These are phyloP conservation scores for Hirtodrosophila duncani DNA, from an alignment of 2,888 invertebrate species.

Conservation along the genomic window DNA sequence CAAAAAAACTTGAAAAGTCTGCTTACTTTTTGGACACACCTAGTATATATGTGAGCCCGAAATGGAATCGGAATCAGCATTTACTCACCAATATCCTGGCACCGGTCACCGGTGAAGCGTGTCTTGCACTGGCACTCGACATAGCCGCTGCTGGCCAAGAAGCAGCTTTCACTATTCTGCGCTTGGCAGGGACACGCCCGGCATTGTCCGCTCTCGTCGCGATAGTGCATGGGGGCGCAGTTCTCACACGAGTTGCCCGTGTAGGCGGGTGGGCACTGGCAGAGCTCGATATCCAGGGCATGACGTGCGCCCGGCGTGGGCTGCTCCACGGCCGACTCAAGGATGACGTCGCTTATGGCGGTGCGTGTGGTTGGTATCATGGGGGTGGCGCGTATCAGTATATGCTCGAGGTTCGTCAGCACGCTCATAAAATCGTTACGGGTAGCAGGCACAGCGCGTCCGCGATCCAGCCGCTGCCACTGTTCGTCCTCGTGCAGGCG, in stretches of 20 bases:
- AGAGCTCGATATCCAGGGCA: slow-evolving; percentile 90
- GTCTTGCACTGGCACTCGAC: slow-evolving; percentile 85
- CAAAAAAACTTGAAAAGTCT: too few relatives aligned
- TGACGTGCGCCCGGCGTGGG: slow-evolving; percentile 81
- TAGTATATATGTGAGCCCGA: background rate
- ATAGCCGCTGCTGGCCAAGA: slow-evolving; percentile 81
- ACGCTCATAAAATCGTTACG: slow-evolving; percentile 91
- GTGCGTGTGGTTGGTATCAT: slow-evolving; percentile 80
- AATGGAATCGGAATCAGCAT: background rate
- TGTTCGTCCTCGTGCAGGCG: slow-evolving; percentile 84
- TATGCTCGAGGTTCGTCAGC: slow-evolving; percentile 88
- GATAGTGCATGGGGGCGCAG: slow-evolving; percentile 86
- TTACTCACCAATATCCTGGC: slow-evolving; percentile 80
- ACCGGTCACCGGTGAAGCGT: slow-evolving; percentile 85
- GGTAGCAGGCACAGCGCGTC: slow-evolving; percentile 82
- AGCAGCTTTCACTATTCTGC: slow-evolving; percentile 73
- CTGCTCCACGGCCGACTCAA: slow-evolving; percentile 85
- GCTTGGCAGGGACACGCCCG: slow-evolving; percentile 85
- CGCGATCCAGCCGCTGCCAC: slow-evolving; percentile 82
- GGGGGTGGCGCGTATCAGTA: slow-evolving; percentile 90
- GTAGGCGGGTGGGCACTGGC: slow-evolving; percentile 90
- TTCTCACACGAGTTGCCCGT: slow-evolving; percentile 90
- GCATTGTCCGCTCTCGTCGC: slow-evolving; percentile 80
- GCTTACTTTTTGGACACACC: too few relatives aligned
- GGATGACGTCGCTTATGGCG: slow-evolving; percentile 87